Evolutionary conservation across 1,140 invertebrate species (phyloP), one percentile per base, ranked within the genome.

Genomic region (Trachymyrmex septentrionalis): DNA sequence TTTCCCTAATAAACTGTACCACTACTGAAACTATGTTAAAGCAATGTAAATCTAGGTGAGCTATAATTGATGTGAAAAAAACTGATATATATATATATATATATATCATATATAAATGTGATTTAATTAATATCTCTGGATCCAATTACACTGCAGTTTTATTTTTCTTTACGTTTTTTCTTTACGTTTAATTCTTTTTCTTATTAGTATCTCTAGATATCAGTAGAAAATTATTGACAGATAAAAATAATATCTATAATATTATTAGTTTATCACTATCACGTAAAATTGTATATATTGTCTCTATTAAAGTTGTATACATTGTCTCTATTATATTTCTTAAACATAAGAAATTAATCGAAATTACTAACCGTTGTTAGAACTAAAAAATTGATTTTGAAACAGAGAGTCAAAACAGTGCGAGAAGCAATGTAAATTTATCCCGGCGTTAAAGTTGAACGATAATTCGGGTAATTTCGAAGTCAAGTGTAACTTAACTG

Each of bases 361-460:
- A 44, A 44, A 44, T 44, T 44, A 50, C 10, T 50, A 50, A 10
- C 10, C 21, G 6, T 81, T 24, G 16, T 44, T 76, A 27, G 14
- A n/a, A 71, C 12, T 34, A 19, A 14, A 81, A 38, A 24, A 38
- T 67, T 67, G 16, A 81, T 69, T 24, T 16, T 12, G 48, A 34
- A 21, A 63, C 30, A 14, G 30, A 55, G 9, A 50, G 5, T 21
- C 7, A 10, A 48, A 24, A 30, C 27, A 6, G 1, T 38, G 34
- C 34, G 34, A 38, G 34, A 38, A 53, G 77, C 34, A 73, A 73
- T 27, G n/a, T 59, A 82, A 82, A 73, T 73, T 73, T 59, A 73
- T 82, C 34, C 57, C 21, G 21, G 10, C 1, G 34, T 27, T 71
- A 34, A 57, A 81, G 48, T 81, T 81, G 2, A 16, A 57, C 30